Evolutionary conservation across 2,888 invertebrate genomes (phyloP).

Genomic region (Coelinius sp.): DNA sequence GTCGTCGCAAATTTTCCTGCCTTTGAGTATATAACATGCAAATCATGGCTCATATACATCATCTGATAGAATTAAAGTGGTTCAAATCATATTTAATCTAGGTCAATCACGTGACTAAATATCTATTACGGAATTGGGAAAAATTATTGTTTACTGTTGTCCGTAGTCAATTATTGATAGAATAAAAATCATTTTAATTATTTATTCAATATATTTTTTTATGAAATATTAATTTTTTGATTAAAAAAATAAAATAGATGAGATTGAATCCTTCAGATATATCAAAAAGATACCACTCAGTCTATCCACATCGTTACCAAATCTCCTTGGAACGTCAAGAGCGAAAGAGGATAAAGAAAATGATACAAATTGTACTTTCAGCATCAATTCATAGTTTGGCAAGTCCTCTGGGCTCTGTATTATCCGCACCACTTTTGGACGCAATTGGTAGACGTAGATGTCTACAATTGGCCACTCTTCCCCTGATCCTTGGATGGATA

Average conservation of each 20-base stretch:
- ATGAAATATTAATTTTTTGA: too few relatives aligned
- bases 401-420: constrained; percentile 81
- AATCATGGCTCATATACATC: constrained; percentile 1
- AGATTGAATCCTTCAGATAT: too few relatives aligned
- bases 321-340: too few relatives aligned
- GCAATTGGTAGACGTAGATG: constrained; percentile 78
- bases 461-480: constrained; percentile 77
- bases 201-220: too few relatives aligned
- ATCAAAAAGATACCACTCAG: too few relatives aligned
- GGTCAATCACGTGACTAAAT: not conserved
- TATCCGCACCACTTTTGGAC: constrained; percentile 82
- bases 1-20: constrained; percentile 12
- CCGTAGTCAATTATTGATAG: too few relatives aligned
- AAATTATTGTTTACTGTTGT: not conserved
- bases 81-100: constrained; percentile 12
- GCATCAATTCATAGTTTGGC: constrained; percentile 86
- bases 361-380: constrained; percentile 64
- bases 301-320: too few relatives aligned
- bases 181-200: too few relatives aligned
- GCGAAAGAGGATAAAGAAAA: too few relatives aligned
- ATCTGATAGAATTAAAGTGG: constrained; percentile 21
- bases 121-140: not conserved
- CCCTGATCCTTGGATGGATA: constrained; percentile 81
- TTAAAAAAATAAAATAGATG: too few relatives aligned
- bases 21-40: not conserved